Evolutionary conservation across 2,888 invertebrate species (phyloP), one percentile per base, ranked within the genome.

Genomic region (Cancer borealis): DNA sequence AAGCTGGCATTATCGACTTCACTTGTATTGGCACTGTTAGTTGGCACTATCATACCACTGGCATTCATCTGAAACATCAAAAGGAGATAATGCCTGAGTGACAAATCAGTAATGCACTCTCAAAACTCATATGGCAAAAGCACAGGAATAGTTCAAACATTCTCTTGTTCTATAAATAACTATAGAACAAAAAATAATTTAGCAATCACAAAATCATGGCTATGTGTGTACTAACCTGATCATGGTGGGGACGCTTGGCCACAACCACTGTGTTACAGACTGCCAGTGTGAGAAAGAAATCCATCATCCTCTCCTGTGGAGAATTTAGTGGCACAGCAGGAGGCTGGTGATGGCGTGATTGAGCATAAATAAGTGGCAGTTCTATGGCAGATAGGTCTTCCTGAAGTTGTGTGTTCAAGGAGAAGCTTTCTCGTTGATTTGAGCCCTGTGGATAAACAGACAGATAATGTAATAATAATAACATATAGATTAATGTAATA

Each of bases 201-300:
- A 21, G 66, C 21, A 17, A 21, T 21, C 3, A 54, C 54, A 54
- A 54, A 54, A 14, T 54, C 26, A 8, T 73, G 73, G 26, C 6
- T 73, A 26, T 3, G n/a, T 6, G 8, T 39, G 46, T 14, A 89
- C 92, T 98, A 97, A 98, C 98, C 96, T 97, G 96, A 96, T 98
- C 98, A 96, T 97, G 97, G 96, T 98, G 98, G 10, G 99, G 99
- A 96, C 98, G 98, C 92, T 98, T 97, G 96, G 99, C 98, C 92
- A 99, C 99, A 93, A 99, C 98, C 10, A 99, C 99, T 0, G 99
- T 99, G 97, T 99, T 99, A 97, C 99, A 99, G 95, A 99, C 97
- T 26, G 99, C 98, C 96, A 99, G 97, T 46, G 99, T 97, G 95
- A 99, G 96, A 96, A 99, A 98, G 97, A 99, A 99, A 96, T 99